Conservation (phyloP, 2,888 invertebrate genomes). For the Bombyx huttoni region DNA sequence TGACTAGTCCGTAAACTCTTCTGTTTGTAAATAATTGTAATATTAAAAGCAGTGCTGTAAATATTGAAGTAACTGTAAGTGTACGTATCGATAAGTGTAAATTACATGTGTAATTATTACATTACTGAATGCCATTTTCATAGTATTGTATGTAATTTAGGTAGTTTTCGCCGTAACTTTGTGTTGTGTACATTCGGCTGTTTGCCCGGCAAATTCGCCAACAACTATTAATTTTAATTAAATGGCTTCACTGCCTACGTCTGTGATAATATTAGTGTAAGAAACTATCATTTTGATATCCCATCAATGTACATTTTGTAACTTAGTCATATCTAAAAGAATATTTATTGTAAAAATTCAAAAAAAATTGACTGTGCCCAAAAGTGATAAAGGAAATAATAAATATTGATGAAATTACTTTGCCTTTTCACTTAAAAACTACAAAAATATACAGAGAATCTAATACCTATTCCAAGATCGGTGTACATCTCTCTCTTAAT, state of each 20-base stretch:
- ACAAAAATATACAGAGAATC: not conserved
- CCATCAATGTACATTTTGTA: constrained; percentile 55
- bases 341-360: constrained; percentile 66
- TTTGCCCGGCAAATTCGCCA: constrained; percentile 50
- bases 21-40: constrained; percentile 35
- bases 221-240: constrained; percentile 48
- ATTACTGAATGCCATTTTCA: constrained; percentile 15
- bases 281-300: constrained; percentile 38
- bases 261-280: constrained; percentile 66
- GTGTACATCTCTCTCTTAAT: no score
- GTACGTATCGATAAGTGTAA: constrained; percentile 6
- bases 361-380: constrained; percentile 39
- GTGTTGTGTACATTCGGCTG: constrained; percentile 36
- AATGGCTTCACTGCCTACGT: constrained; percentile 55
- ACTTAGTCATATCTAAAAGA: constrained; percentile 43
- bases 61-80: constrained; percentile 20
- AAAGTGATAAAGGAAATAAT: constrained; percentile 56
- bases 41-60: constrained; percentile 25
- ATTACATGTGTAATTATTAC: constrained; percentile 4
- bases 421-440: not conserved
- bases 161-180: constrained; percentile 7
- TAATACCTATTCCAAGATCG: no score
- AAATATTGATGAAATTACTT: constrained; percentile 34
- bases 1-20: constrained; percentile 57
- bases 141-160: constrained; percentile 15